Base-by-base conservation (phyloP, 2,113 vertebrate genomes). In the Indri indri region DNA sequence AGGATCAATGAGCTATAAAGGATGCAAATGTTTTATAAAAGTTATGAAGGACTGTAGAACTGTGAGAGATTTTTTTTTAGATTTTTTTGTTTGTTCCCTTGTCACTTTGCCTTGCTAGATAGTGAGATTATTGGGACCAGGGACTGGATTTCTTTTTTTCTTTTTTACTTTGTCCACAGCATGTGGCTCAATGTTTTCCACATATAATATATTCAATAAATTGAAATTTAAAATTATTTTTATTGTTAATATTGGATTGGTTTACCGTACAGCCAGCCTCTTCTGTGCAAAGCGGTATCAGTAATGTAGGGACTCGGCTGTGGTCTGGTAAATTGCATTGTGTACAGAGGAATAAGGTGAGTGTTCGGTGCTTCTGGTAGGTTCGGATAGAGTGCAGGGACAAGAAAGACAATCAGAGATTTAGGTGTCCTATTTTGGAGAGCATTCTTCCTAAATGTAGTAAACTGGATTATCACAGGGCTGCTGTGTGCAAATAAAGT, bases 181-280 rank as follows among this genome's bases (percentile, higher is more conserved):
- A 59, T 66, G 3, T 65, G 45, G 34, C 32, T 95, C 59, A 81
- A 3, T 79, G 34, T 91, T 82, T 88, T 74, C 23, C 37, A 52
- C 77, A 73, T 81, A 82, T 68, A 94, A 95, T 23, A 17, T 73
- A 61, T 59, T 76, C 70, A 93, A 18, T 71, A 77, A 82, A 42
- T 94, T 88, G 61, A 91, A 95, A 71, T 88, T 90, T 85, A 16
- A 89, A 94, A 63, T 73, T n/a, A 52, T 84, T 89, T 73, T 95
- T 59, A 50, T 68, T 82, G 37, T 86, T 94, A 77, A 77, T 10
- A 11, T 57, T 90, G 91, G 50, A 22, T 70, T 88, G 4, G 2
- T 80, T 82, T 83, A 42, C 85, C 23, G 22, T 40, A 54, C 32
- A 74, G 63, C 45, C 65, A 63, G 1, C 23, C 66, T 91, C 16